These are phyloP conservation scores for Ammospiza nelsoni DNA, from an alignment of 2,113 vertebrate species.

Conservation along the genomic window DNA sequence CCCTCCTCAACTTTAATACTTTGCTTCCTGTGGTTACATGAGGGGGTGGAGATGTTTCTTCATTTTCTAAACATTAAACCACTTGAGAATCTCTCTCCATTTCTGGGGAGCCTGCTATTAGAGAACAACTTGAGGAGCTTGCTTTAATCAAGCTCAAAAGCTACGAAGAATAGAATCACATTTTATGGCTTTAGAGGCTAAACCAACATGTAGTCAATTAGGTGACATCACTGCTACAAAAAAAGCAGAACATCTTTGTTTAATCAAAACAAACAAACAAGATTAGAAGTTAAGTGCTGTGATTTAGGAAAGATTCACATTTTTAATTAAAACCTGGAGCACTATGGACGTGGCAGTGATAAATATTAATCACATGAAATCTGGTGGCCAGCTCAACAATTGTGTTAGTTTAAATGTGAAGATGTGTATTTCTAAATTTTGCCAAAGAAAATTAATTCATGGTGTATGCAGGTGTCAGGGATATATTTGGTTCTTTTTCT, in stretches of 20 bases:
- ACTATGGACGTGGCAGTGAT: conserved; percentile 43
- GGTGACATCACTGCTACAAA: conserved; percentile 71
- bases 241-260: conserved; percentile 76
- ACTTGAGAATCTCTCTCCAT: conserved; percentile 68
- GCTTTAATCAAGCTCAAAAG: conserved; percentile 83
- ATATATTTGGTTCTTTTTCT: conserved; percentile 11
- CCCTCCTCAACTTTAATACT: conserved; percentile 71
- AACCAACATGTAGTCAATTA: conserved; percentile 80
- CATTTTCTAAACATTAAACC: conserved; percentile 78
- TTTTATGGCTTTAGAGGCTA: conserved; percentile 70
- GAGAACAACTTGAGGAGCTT: conserved; percentile 68
- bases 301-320: conserved; percentile 64
- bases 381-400: conserved; percentile 57
- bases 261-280: conserved; percentile 81
- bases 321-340: conserved; percentile 60
- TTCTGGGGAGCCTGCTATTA: conserved; percentile 73
- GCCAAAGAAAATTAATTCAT: conserved; percentile 2
- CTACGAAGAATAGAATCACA: conserved; percentile 60
- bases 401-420: conserved; percentile 13
- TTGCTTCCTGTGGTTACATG: conserved; percentile 80
- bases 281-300: conserved; percentile 71
- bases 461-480: conserved; percentile 7
- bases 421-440: background rate
- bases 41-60: conserved; percentile 73
- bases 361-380: conserved; percentile 62